Base-by-base conservation (phyloP, 2,113 vertebrate genomes). In the Gymnobelideus leadbeateri region DNA sequence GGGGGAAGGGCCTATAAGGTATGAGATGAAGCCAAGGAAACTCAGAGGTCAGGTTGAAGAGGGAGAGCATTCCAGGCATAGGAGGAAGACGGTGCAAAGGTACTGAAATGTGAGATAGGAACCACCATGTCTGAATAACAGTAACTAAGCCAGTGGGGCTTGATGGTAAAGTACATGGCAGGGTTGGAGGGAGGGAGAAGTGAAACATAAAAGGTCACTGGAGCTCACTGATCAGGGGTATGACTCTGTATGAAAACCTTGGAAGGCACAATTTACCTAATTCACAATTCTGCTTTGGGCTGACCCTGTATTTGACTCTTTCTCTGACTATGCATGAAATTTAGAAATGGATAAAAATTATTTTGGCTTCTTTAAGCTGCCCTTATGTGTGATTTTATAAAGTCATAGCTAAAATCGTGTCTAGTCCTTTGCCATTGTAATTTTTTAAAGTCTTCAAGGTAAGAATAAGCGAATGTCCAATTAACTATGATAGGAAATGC, bases 341-440 rank as follows among this genome's bases (percentile, higher is more conserved):
- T 90, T 43, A 93, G 51, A 96, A 97, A 96, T 97, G 9, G 95
- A 93, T 97, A 97, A 97, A 84, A 97, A 96, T 89, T 6, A 0
- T 61, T 96, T 46, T 2, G 89, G 94, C 95, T 97, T 96, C 57
- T 46, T 92, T 92, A 93, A 97, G 68, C 55, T 50, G 8, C 89
- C 94, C 90, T 93, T 96, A 92, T 57, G 37, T 93, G 96, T 93
- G 93, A 53, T 84, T 93, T 97, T 91, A 89, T 89, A n/a, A 53
- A 95, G 89, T 92, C 93, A 61, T 91, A 94, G 24, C 47, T 91
- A 95, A 94, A 96, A 61, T 43, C 0, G 14, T 8, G 19, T 84
- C 68, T 84, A 49, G 91, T 84, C 50, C 89, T 95, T 93, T 96
- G 95, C 0, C 47, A 94, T 93, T 97, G 92, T 68, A 92, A n/a